Base-by-base conservation (phyloP, 2,888 invertebrate species). In the Spodoptera littoralis region DNA sequence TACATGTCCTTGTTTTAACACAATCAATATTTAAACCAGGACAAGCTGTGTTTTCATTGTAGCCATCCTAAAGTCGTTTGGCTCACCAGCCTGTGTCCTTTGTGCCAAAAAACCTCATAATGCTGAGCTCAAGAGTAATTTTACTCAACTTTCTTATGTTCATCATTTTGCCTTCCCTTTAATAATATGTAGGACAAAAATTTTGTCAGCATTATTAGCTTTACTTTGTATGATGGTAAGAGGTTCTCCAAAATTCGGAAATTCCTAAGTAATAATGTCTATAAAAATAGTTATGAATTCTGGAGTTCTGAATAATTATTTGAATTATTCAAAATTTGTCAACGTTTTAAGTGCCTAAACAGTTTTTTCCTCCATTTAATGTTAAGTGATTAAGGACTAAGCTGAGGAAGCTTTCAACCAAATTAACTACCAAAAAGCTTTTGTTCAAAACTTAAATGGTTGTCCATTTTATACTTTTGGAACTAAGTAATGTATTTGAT, bases 11-110 rank as follows among this genome's bases (percentile, higher is more conserved):
- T 69, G 62, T 42, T 66, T 62, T 8, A 42, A 55, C 13, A 22
- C 48, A 63, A 70, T 77, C 73, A 62, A 75, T 73, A 77, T 67
- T 67, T 22, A 63, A 70, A 66, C 52, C 56, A 71, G 59, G 59
- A 61, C 65, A 78, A 51, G 61, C 76, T 66, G 66, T 67, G 64
- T 71, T 77, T 73, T 73, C 53, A 58, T 64, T 52, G 22, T 65
- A 65, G 49, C 53, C 59, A 70, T 69, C 63, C 12, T 45, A 77
- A 73, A 56, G 65, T 71, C 68, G 65, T 70, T 78, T 73, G 73
- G 76, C 70, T 62, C 59, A 24, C 49, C 51, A 54, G 58, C 4
- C 44, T 41, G 24, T 50, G 48, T 59, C 49, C 49, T 59, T 68
- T 60, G 43, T 73, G 70, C 67, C 62, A 77, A 70, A 66, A 73